Evolutionary conservation across 2,797 vertebrate species (phyloP).

Genomic region (Enteromius argenteus): DNA sequence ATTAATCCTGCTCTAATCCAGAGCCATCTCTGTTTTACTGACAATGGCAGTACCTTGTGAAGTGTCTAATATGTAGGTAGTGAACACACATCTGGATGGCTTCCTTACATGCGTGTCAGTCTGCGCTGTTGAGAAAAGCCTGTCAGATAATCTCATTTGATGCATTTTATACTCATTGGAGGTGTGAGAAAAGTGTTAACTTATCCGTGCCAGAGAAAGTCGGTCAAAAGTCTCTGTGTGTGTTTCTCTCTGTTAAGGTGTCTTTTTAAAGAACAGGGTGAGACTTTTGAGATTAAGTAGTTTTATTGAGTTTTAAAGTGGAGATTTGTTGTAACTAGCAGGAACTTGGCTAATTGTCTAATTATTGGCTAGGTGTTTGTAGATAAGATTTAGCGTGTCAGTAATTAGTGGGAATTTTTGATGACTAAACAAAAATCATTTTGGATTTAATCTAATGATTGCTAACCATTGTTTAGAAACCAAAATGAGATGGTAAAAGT

Average conservation of each 20-base stretch:
- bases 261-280: neutral
- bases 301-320: neutral
- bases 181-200: constrained; percentile 46
- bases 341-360: neutral
- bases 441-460: neutral
- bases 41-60: constrained; percentile 56
- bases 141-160: constrained; percentile 64
- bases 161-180: constrained; percentile 51
- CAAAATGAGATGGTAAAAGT: neutral
- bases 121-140: constrained; percentile 57
- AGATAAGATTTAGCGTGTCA: neutral
- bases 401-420: neutral
- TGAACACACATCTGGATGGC: constrained; percentile 61
- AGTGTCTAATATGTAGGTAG: constrained; percentile 59
- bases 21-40: constrained; percentile 58
- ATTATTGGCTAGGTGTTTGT: neutral
- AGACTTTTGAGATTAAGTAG: neutral
- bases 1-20: constrained; percentile 64
- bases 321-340: neutral
- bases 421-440: neutral
- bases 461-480: neutral
- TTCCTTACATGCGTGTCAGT: constrained; percentile 60
- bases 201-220: constrained; percentile 34
- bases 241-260: neutral
- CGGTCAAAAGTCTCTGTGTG: constrained; percentile 29